Evolutionary conservation across 2,113 vertebrate species (phyloP), one percentile per base, ranked within the genome.

Genomic region (Callionymus lyra): DNA sequence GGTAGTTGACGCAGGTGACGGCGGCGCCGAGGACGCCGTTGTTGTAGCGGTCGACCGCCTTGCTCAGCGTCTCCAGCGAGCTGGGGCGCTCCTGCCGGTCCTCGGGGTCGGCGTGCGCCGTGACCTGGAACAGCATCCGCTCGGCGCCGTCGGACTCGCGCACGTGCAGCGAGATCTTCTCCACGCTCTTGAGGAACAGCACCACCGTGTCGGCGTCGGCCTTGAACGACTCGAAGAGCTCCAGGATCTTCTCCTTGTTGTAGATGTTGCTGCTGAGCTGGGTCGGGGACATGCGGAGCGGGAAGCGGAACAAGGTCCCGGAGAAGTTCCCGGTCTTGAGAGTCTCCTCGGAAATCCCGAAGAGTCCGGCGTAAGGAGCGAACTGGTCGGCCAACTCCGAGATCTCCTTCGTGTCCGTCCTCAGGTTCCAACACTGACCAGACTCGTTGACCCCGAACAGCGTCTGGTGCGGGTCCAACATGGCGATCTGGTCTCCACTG

Each of bases 371-470:
- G 53, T 89, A 98, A 1, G 94, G 95, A 12, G 91, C 80, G 80
- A 99, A 98, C 15, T 99, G 95, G 79, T 99, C 95, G 0, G 80
- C 72, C 12, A 92, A 82, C 53, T 93, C 90, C 34, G 57, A 85
- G 37, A 98, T 94, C 81, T 98, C 93, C 65, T 94, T 92, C 45
- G 83, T 83, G 46, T 99, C 94, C 9, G 84, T 84, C 71, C 88
- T 96, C 41, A 99, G 80, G 72, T 94, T 97, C 95, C 95, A 99
- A 70, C 94, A 97, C 53, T 97, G 94, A 41, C 95, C 95, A 2
- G 94, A 96, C 68, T 99, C 95, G 17, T 92, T 87, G 14, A 87
- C 83, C 54, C 95, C 94, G 72, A 98, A 99, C 56, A 98, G 85
- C 12, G 87, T 87, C 65, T 99, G 92, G 78, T 99, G 95, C 44